These are phyloP conservation scores for Mythimna pallens DNA, from an alignment of 2,888 invertebrate species.

Conservation along the genomic window DNA sequence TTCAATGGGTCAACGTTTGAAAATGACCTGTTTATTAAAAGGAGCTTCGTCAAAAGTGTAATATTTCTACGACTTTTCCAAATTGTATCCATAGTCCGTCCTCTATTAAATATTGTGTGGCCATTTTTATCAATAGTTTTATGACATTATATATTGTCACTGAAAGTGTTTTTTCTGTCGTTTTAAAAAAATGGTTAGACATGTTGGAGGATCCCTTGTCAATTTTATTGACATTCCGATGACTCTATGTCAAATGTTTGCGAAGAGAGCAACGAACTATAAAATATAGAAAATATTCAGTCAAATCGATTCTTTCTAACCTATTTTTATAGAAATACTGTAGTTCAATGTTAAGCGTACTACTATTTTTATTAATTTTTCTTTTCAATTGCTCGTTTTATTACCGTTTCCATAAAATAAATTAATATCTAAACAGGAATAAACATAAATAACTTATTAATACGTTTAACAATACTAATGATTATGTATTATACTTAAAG, in stretches of 20 bases:
- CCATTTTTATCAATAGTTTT: neutral
- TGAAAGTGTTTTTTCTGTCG: neutral
- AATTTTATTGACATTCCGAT: slow-evolving; percentile 23
- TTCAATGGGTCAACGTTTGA: slow-evolving; percentile 26
- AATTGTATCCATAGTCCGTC: neutral
- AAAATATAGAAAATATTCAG: slow-evolving; percentile 10
- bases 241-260: neutral
- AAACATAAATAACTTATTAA: neutral
- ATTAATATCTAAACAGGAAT: neutral
- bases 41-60: slow-evolving; percentile 6
- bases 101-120: slow-evolving; percentile 7
- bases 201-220: slow-evolving; percentile 22
- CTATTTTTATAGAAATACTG: neutral
- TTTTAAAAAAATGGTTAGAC: neutral
- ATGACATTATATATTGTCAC: neutral
- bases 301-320: slow-evolving; percentile 3
- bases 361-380: neutral
- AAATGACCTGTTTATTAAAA: slow-evolving; percentile 4
- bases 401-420: neutral
- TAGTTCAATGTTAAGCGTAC: neutral
- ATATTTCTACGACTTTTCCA: neutral
- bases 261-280: neutral
- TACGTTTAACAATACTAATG: neutral
- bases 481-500: neutral
- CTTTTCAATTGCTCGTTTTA: neutral